These are phyloP conservation scores for Emydocephalus ijimae DNA, from an alignment of 2,113 vertebrate genomes.

Conservation along the genomic window DNA sequence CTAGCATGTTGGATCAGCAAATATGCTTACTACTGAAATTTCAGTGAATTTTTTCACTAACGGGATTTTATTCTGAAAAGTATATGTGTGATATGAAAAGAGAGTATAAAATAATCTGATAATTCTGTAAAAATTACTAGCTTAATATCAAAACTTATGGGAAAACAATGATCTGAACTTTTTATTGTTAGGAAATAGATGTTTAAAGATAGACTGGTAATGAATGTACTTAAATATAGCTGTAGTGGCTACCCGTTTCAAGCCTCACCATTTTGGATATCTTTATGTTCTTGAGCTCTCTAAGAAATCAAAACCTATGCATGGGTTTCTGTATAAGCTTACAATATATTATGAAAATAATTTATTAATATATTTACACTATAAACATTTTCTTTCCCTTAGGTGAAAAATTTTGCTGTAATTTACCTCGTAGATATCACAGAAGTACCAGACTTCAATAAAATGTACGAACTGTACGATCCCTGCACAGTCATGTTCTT, in stretches of 20 bases:
- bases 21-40: background rate
- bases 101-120: background rate
- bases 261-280: background rate
- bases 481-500: slow-evolving; percentile 99
- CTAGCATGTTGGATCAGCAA: background rate
- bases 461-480: slow-evolving; percentile 98
- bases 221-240: background rate
- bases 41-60: background rate
- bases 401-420: slow-evolving; percentile 99
- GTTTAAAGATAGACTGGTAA: background rate
- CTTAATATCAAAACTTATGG: background rate
- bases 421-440: slow-evolving; percentile 99
- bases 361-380: background rate
- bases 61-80: background rate
- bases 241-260: background rate
- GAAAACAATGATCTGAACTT: background rate
- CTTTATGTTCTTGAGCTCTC: background rate
- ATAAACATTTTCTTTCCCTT: slow-evolving; percentile 22
- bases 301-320: background rate
- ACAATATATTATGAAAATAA: background rate
- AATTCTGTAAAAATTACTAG: background rate
- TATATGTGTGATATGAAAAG: background rate
- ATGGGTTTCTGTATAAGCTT: background rate
- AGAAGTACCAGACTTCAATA: slow-evolving; percentile 98
- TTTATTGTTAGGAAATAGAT: background rate